Base-by-base conservation (phyloP, 2,888 invertebrate genomes). In the Automeris io region DNA sequence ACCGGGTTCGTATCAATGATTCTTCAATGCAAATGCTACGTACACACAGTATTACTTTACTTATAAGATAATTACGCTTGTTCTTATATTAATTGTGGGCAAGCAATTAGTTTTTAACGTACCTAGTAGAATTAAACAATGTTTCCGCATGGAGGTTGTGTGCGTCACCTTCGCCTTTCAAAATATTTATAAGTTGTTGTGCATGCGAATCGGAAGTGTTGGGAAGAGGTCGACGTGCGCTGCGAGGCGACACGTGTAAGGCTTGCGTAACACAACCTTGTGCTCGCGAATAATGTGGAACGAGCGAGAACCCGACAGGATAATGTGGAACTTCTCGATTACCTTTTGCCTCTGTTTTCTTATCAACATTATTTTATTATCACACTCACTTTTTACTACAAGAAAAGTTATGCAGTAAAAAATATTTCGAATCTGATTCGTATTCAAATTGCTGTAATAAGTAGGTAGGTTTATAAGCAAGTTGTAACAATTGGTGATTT, bases 171-270 rank as follows among this genome's bases (percentile, higher is more conserved):
- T 70, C 71, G 65, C 70, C 75, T 76, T 75, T 78, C 70, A 73
- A 72, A 71, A 70, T 67, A 64, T 66, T 64, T 49, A 58, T 58
- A 58, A 61, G 62, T 61, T 54, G 53, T 53, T 47, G 69, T 71
- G 74, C 76, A 73, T 75, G 81, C 80, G 73, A 82, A 82, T 86
- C 85, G 85, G 85, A 85, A 83, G 85, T 81, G 71, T 68, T 70
- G 51, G 52, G 73, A 64, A 70, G 76, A 83, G 83, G 82, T 79
- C 81, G 76, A 51, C 54, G 57, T 49, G 59, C 54, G 51, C 59
- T 42, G 40, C 42, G 47, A 41, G 49, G 53, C 61, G 75, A 74
- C 81, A 75, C 77, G 74, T 75, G 77, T 78, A 77, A 71, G 52
- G 44, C 70, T 83, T 83, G 76, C 79, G 81, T 70, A 82, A 81